Conservation (phyloP, 2,888 invertebrate genomes). For the Hirtodrosophila duncani region DNA sequence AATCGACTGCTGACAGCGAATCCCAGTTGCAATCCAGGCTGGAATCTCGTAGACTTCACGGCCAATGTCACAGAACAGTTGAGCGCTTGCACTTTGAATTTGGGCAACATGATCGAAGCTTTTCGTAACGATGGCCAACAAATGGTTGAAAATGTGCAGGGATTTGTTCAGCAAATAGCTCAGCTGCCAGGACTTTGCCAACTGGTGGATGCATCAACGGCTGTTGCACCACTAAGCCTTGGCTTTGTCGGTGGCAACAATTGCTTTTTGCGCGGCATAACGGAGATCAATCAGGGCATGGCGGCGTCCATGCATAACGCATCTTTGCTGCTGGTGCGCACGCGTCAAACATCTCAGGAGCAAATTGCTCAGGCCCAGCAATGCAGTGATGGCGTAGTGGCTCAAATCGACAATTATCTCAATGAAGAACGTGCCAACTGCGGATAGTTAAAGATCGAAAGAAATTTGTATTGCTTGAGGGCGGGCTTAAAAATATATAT, state of each 20-base stretch:
- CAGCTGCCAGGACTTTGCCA: slow-evolving; percentile 48
- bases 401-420: slow-evolving; percentile 32
- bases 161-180: slow-evolving; percentile 48
- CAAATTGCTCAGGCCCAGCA: slow-evolving; percentile 34
- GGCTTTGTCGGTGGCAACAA: slow-evolving; percentile 27
- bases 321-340: slow-evolving; percentile 46
- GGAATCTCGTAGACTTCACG: slow-evolving; percentile 55
- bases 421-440: slow-evolving; percentile 44
- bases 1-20: slow-evolving; percentile 40
- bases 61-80: slow-evolving; percentile 47
- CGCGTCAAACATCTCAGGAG: slow-evolving; percentile 42
- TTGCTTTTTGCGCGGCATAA: slow-evolving; percentile 59
- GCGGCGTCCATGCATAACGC: slow-evolving; percentile 53
- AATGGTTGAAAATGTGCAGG: slow-evolving; percentile 36
- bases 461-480: background rate
- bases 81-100: slow-evolving; percentile 38
- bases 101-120: slow-evolving; percentile 23
- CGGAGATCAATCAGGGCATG: slow-evolving; percentile 52
- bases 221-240: slow-evolving; percentile 17
- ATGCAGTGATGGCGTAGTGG: slow-evolving; percentile 47
- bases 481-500: no score
- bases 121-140: slow-evolving; percentile 37
- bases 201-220: slow-evolving; percentile 5
- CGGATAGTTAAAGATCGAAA: slow-evolving; percentile 11
- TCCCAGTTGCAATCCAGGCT: slow-evolving; percentile 48